Evolutionary conservation across 2,113 vertebrate genomes (phyloP).

Genomic region (Chloropsis cyanopogon): DNA sequence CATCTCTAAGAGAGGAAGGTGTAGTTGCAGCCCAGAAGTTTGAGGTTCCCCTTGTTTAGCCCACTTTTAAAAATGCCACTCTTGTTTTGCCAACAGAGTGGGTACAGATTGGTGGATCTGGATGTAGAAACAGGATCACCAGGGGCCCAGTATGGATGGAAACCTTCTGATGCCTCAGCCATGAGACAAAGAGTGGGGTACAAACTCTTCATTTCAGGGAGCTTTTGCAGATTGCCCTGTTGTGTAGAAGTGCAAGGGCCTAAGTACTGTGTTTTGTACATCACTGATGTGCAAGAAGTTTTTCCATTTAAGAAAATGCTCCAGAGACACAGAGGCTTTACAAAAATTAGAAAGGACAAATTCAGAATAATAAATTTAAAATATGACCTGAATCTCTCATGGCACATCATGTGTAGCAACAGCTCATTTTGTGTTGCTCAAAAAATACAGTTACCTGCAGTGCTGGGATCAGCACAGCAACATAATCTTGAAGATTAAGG

Average conservation of each 20-base stretch:
- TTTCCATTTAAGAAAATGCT: background rate
- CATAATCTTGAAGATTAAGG: constrained; percentile 1
- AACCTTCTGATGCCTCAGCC: background rate
- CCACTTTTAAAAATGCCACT: background rate
- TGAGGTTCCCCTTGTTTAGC: background rate
- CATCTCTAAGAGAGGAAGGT: background rate
- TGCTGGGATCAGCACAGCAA: background rate
- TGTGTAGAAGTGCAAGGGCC: background rate
- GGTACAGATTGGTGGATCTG: background rate
- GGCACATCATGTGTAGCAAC: background rate
- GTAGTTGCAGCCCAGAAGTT: background rate
- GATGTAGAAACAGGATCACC: background rate
- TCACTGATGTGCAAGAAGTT: background rate
- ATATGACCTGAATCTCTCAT: background rate
- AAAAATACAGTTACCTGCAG: background rate
- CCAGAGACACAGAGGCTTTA: background rate
- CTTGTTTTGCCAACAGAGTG: background rate
- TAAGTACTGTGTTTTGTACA: background rate
- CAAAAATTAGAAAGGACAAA: background rate
- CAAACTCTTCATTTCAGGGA: background rate
- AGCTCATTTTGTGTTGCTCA: background rate
- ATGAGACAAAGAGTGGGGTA: background rate
- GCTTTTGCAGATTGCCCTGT: background rate
- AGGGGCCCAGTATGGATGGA: background rate
- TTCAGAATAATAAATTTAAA: background rate